Base-by-base conservation (phyloP, 2,888 invertebrate genomes). In the Tholera decimalis region DNA sequence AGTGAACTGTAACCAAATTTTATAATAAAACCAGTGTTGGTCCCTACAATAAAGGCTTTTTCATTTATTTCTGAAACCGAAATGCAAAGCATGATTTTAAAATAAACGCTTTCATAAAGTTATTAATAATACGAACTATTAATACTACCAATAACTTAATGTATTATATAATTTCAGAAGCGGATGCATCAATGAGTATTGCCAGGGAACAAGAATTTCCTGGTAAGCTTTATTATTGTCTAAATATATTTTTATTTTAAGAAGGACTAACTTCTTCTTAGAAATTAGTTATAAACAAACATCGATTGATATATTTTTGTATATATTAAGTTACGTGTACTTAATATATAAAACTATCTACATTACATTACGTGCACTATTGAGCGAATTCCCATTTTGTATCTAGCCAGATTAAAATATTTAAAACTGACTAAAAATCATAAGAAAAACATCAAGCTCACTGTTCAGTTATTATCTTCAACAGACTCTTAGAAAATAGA, bases 181-280 rank as follows among this genome's bases (percentile, higher is more conserved):
- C 97, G 15, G 95, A 92, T 81, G 97, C 96, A 35, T 96, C 97
- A 15, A 96, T 97, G 87, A 97, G 97, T 85, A 97, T 97, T 79
- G 96, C 97, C 13, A 96, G 96, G 83, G 97, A 97, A 92, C 96
- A 96, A 88, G 96, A 97, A 84, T 96, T 97, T 78, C 95, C 95
- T 82, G 96, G 96, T 93, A 94, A 91, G 91, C 93, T 20, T 20
- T 24, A 43, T 11, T 41, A 41, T 8, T 9, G 15, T 35, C 8
- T 15, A 33, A 7, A 33, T 6, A 11, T 18, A 1, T 18, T 5
- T 60, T 30, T 18, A 5, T 1, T 13, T 1, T 41, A 61, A n/a
- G 26, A 60, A 22, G 28, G 11, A 11, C 15, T 28, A 3, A 55
- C n/a, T n/a, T n/a, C n/a, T n/a, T n/a, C n/a, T n/a, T n/a, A n/a